These are phyloP conservation scores for Unio pictorum DNA, from an alignment of 2,888 invertebrate species.

Conservation along the genomic window DNA sequence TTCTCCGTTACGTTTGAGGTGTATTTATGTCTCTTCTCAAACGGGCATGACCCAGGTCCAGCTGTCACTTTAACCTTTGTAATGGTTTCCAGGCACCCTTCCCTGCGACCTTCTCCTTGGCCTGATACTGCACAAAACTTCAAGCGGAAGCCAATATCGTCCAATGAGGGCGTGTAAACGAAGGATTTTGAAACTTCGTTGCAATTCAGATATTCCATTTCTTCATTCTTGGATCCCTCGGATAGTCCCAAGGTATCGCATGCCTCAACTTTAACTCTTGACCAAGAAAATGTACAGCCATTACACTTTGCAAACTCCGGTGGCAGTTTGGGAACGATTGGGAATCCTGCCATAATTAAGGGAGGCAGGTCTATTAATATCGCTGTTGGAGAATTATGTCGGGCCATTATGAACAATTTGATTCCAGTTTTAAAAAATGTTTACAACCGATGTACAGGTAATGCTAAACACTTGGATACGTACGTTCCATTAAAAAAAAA, in stretches of 20 bases:
- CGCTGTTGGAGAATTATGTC: too few relatives aligned
- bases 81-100: conserved; percentile 73
- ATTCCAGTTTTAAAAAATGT: too few relatives aligned
- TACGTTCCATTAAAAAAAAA: too few relatives aligned
- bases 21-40: conserved; percentile 83
- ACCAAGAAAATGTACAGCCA: conserved; percentile 80
- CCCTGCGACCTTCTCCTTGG: conserved; percentile 76
- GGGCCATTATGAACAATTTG: too few relatives aligned
- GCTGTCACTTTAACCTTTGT: conserved; percentile 79
- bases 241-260: too few relatives aligned
- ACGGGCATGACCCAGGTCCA: conserved; percentile 86
- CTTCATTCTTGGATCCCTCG: conserved; percentile 66
- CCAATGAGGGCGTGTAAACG: conserved; percentile 76
- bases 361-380: too few relatives aligned
- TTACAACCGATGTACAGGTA: too few relatives aligned
- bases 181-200: conserved; percentile 57
- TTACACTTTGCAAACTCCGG: conserved; percentile 77
- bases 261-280: too few relatives aligned
- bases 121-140: conserved; percentile 76
- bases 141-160: conserved; percentile 79
- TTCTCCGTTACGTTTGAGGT: conserved; percentile 77
- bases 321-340: conserved; percentile 83
- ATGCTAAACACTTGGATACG: too few relatives aligned
- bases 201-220: neutral
- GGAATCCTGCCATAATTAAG: conserved; percentile 80